phyloP scores from a whole-genome alignment of 1,140 invertebrate species.

The Brachionus asplanchnoidis region DNA sequence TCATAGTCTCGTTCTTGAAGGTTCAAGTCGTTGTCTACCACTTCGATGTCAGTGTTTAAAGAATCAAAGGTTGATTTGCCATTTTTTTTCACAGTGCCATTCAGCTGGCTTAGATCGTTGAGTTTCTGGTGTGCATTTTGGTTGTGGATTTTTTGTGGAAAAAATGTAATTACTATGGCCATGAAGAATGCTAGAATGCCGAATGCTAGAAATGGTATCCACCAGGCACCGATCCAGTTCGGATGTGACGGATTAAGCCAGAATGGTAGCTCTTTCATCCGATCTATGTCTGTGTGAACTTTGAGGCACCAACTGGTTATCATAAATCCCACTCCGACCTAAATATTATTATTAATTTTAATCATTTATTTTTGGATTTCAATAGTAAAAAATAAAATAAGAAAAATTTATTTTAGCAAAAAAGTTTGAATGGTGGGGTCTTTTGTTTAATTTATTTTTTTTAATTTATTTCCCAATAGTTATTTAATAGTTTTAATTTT shows the following conservation, averaged over 20 bases:
- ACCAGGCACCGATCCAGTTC: conserved; percentile 40
- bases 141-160: not conserved
- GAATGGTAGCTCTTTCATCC: conserved; percentile 2
- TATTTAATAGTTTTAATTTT: too few relatives aligned
- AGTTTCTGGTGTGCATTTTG: not conserved
- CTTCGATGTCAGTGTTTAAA: not conserved
- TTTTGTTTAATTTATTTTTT: too few relatives aligned
- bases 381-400: not conserved
- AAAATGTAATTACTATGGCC: not conserved
- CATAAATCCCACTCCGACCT: conserved; percentile 35
- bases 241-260: conserved; percentile 36
- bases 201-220: conserved; percentile 21
- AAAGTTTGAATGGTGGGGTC: too few relatives aligned
- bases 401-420: not conserved
- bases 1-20: conserved; percentile 12
- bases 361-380: not conserved
- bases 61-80: not conserved
- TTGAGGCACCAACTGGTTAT: conserved; percentile 23
- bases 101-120: not conserved
- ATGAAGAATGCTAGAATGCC: not conserved
- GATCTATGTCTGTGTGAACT: conserved; percentile 23
- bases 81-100: not conserved
- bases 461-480: too few relatives aligned
- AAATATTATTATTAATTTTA: too few relatives aligned
- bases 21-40: not conserved